phyloP scores from a whole-genome alignment of 2,888 invertebrate genomes.

The Coremacera marginata region DNA sequence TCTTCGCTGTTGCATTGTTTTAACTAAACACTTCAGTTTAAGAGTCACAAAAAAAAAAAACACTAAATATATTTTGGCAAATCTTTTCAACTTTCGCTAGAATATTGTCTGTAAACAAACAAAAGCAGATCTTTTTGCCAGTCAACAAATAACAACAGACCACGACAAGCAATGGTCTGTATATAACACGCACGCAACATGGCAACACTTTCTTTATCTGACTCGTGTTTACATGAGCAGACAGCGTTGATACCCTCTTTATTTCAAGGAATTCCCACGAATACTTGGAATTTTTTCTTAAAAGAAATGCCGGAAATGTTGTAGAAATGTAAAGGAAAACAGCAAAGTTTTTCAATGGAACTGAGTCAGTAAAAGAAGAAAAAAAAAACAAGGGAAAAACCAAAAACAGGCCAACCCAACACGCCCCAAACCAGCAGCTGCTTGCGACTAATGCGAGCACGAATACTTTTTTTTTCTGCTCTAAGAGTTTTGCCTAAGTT shows the following conservation, averaged over 20 bases:
- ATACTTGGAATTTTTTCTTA: conserved; percentile 13
- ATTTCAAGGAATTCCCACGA: conserved; percentile 25
- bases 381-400: conserved; percentile 5
- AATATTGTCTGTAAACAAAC: too few species aligned
- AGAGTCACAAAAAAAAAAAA: too few species aligned
- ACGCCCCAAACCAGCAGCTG: not conserved
- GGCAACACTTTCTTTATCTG: not conserved
- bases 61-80: too few species aligned
- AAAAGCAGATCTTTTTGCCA: not conserved
- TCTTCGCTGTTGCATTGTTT: too few species aligned
- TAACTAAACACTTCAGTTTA: too few species aligned
- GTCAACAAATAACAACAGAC: not conserved
- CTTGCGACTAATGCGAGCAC: not conserved
- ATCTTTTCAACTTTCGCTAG: too few species aligned
- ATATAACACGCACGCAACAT: not conserved
- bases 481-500: not conserved
- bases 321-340: not conserved
- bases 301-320: not conserved
- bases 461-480: conserved; percentile 5
- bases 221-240: not conserved
- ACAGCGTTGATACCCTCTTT: not conserved
- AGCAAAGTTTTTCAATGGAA: not conserved
- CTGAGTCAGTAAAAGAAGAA: conserved; percentile 3
- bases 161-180: not conserved
- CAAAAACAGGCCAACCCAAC: conserved; percentile 18